Base-by-base conservation (phyloP, 1,140 invertebrate genomes). In the Lepidurus arcticus region DNA sequence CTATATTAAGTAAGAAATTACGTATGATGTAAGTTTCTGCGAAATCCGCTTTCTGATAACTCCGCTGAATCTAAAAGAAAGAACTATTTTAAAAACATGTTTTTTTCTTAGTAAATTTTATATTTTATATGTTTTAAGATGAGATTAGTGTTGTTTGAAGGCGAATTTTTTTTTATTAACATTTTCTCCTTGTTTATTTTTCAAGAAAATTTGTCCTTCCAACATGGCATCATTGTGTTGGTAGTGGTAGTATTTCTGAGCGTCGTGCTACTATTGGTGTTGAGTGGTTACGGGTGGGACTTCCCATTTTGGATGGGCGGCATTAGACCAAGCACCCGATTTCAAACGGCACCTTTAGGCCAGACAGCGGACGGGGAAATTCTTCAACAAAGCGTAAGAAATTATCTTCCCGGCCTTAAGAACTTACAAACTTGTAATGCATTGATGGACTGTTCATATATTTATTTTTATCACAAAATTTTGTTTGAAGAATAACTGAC, bases 1-100 rank as follows among this genome's bases (percentile, higher is more conserved):
- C 53, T 16, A 65, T 65, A n/a, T 65, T 65, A 65, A 21, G 53
- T 65, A 65, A 47, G 45, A 47, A 47, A 47, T 47, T 47, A 47
- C 45, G 16, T 11, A 7, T 34, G 5, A 4, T 47, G 45, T 47
- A 47, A 47, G 45, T 47, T 47, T 9, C 4, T 47, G 4, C 16
- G 10, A 47, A 47, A 34, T 34, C 34, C 34, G 34, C 34, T 34
- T 34, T 34, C 34, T 34, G 34, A 34, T 34, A 34, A 34, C 34
- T 34, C 4, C 4, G 34, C 3, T 34, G 3, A 34, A 3, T 34
- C 34, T 34, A 34, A 34, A 34, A 34, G 34, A 34, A 34, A 34
- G 2, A 34, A 34, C 34, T 3, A 34, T 3, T 34, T 34, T 47
- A 4, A 9, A 47, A 47, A 47, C 7, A 47, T 47, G 1, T 8